phyloP scores from a whole-genome alignment of 2,888 invertebrate species.

The Drosophila stalkeri region DNA sequence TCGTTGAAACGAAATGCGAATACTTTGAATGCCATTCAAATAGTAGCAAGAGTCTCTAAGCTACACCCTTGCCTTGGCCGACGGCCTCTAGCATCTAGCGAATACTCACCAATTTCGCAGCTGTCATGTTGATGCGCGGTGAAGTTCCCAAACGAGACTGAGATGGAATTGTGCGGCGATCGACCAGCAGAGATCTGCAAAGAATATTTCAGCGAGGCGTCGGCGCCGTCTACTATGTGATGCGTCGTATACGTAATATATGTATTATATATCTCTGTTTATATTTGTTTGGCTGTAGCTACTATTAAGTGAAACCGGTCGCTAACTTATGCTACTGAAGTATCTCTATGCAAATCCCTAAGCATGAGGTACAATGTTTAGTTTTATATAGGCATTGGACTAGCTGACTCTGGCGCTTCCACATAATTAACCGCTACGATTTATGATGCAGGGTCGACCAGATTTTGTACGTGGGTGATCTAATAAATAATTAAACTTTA shows the following conservation, averaged over 20 bases:
- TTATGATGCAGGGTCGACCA: conserved; percentile 32
- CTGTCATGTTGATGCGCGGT: conserved; percentile 76
- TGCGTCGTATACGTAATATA: conserved; percentile 54
- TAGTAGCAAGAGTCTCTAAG: conserved; percentile 17
- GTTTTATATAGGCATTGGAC: conserved; percentile 8
- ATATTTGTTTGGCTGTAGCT: conserved; percentile 28
- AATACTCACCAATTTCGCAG: conserved; percentile 79
- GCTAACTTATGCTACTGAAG: conserved; percentile 11
- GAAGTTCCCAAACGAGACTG: conserved; percentile 80
- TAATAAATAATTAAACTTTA: conserved; percentile 4
- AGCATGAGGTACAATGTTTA: conserved; percentile 26
- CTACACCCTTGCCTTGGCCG: conserved; percentile 21
- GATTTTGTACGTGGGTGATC: conserved; percentile 21
- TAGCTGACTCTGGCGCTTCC: not conserved
- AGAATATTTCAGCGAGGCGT: conserved; percentile 43
- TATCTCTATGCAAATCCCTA: conserved; percentile 12
- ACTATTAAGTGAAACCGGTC: conserved; percentile 56
- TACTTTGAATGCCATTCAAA: conserved; percentile 51
- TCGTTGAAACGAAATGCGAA: conserved; percentile 26
- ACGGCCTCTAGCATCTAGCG: not conserved
- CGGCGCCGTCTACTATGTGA: conserved; percentile 39
- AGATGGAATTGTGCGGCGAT: conserved; percentile 57
- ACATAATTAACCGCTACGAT: conserved; percentile 31
- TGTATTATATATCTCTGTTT: conserved; percentile 16
- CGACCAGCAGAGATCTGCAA: conserved; percentile 69